Evolutionary conservation across 1,140 invertebrate species (phyloP), one percentile per base, ranked within the genome.

Genomic region (Saccostrea cuccullata): DNA sequence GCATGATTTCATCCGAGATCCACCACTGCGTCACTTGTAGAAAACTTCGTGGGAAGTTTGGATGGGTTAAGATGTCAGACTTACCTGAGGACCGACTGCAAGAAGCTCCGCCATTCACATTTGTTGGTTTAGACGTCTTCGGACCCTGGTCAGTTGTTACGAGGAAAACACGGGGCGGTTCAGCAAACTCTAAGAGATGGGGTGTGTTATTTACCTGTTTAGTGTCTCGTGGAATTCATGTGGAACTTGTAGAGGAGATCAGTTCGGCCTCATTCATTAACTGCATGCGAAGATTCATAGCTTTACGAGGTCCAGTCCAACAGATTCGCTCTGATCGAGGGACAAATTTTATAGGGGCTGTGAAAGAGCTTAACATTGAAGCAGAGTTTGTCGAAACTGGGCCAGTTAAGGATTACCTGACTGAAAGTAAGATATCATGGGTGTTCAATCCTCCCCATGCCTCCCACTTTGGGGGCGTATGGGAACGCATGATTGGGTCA

Each of bases 61-160:
- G 67, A 55, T 64, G n/a, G 23, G 88, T 87, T 30, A 86, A 89
- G 55, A 92, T 92, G 92, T 86, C 90, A 9, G 87, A 91, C 23
- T 82, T 92, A 1, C 92, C 91, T 4, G 67, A 55, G 30, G 91
- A 91, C n/a, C 70, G 92, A 64, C 15, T 92, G 12, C 9, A 86
- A 23, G 86, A 58, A 20, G 82, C 85, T 55, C 85, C 91, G 6
- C 90, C 90, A 17, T 93, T 73, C 30, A 73, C 70, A 11, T 73
- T 26, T 73, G 70, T 73, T 26, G 70, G 70, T 23, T 26, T 73
- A 36, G 70, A 73, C 30, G 70, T 73, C 30, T 73, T 73, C n/a
- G 70, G 70, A n/a, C 70, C 70, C 70, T 73, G 70, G 70, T 26
- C 30, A 23, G 30, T 73, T 11, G 70, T 73, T 15, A 73, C 70